A percentile compares a stretch with the other conserved stretches of the same genome.
These are phyloP conservation scores for Cantharis lateralis DNA, from an alignment of 2,888 invertebrate genomes.

Conservation along the genomic window DNA sequence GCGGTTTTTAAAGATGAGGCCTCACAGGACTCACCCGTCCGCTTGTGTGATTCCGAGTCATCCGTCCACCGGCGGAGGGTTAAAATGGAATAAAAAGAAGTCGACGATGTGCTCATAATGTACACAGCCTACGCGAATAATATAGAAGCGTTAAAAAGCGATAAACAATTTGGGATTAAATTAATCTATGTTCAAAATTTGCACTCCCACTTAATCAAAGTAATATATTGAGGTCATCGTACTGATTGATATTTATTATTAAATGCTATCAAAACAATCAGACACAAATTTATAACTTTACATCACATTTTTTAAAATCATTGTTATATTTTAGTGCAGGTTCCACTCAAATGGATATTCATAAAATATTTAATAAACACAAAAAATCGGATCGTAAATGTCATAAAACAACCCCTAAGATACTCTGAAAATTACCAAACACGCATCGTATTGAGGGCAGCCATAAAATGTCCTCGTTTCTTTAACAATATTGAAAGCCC, in stretches of 20 bases:
- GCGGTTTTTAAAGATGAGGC: too few species aligned
- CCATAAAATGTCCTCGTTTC: slow-evolving; percentile 32
- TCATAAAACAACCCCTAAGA: slow-evolving; percentile 32
- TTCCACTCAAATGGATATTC: slow-evolving; percentile 1
- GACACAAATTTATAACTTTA: background rate
- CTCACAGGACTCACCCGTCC: too few species aligned
- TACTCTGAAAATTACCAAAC: slow-evolving; percentile 33
- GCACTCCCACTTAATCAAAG: background rate
- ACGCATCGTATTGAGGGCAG: slow-evolving; percentile 32
- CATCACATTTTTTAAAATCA: background rate
- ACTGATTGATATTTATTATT: background rate
- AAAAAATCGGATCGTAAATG: slow-evolving; percentile 29
- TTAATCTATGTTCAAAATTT: background rate
- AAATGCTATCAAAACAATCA: background rate
- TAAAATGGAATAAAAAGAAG: background rate
- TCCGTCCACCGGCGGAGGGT: too few species aligned
- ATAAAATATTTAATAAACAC: slow-evolving; percentile 32
- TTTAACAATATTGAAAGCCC: slow-evolving; percentile 32
- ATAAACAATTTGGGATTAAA: background rate
- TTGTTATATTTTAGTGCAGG: background rate
- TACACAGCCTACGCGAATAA: background rate
- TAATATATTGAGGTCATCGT: background rate
- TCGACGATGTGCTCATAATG: background rate
- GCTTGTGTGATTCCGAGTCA: too few species aligned
- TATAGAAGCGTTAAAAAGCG: background rate